Conservation (phyloP, 2,113 vertebrate genomes). For the Puma concolor region DNA sequence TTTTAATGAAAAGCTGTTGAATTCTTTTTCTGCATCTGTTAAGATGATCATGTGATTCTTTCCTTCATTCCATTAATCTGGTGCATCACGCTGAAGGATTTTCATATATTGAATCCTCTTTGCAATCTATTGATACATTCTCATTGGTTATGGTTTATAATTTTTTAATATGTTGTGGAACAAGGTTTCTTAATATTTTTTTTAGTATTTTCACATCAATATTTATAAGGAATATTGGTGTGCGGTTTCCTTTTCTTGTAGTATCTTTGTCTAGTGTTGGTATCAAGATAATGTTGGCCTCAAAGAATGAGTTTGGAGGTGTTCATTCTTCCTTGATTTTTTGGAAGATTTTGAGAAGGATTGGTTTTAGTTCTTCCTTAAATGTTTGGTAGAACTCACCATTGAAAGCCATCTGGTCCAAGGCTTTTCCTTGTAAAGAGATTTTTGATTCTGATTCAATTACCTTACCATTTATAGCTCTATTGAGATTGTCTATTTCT, state of each 20-base stretch:
- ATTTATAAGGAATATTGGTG: background rate
- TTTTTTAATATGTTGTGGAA: background rate
- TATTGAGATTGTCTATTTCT: background rate
- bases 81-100: background rate
- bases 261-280: background rate
- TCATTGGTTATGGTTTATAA: background rate
- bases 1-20: background rate
- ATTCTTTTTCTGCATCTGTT: background rate
- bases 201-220: background rate
- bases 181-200: background rate
- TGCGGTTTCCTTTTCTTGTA: background rate
- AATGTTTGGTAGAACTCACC: background rate
- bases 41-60: background rate
- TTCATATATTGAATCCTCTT: background rate
- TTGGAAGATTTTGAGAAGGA: background rate
- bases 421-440: background rate
- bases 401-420: background rate
- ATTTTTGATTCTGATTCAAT: background rate
- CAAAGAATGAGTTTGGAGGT: background rate
- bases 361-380: background rate
- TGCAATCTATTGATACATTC: background rate
- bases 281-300: background rate
- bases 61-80: background rate
- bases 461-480: background rate
- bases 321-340: background rate